Conservation (phyloP, 2,797 vertebrate genomes). For the Myripristis jacobus region DNA sequence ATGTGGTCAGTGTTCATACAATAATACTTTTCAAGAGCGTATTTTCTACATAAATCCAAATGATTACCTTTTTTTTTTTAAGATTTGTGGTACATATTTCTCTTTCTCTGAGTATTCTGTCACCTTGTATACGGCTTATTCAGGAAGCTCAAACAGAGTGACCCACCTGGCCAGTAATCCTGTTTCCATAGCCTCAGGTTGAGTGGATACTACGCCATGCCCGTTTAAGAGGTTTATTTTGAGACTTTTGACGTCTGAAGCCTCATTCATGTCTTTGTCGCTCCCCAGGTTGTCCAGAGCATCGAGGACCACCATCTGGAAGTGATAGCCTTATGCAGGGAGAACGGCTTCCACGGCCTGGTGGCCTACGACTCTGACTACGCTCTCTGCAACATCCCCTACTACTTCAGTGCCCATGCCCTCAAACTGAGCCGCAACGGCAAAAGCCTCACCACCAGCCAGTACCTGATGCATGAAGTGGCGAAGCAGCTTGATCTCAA, state of each 20-base stretch:
- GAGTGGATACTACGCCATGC: conserved; percentile 7
- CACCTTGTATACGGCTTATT: conserved; percentile 5
- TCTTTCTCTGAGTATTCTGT: background rate
- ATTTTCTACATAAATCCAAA: too few relatives aligned
- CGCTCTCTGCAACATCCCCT: conserved; percentile 94
- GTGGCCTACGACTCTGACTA: conserved; percentile 97
- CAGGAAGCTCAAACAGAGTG: conserved; percentile 8
- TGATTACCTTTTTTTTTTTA: too few relatives aligned
- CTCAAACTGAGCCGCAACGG: conserved; percentile 97
- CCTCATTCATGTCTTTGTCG: background rate
- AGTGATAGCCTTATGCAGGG: conserved; percentile 93
- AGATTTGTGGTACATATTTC: too few relatives aligned
- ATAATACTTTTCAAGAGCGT: too few relatives aligned
- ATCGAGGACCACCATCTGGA: conserved; percentile 98
- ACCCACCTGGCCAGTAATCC: background rate
- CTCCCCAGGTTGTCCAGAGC: conserved; percentile 92
- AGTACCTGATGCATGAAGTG: conserved; percentile 97
- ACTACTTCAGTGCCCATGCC: conserved; percentile 96
- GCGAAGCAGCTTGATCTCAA: conserved; percentile 96
- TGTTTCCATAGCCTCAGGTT: background rate
- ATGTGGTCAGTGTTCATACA: too few relatives aligned
- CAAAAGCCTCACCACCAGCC: conserved; percentile 97
- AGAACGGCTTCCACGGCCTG: conserved; percentile 94
- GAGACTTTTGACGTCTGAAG: background rate
- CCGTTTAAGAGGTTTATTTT: conserved; percentile 19